A percentile compares a stretch with the other conserved stretches of the same genome.
Conservation (phyloP, 2,888 invertebrate genomes). For the Pyrochroa serraticornis region DNA sequence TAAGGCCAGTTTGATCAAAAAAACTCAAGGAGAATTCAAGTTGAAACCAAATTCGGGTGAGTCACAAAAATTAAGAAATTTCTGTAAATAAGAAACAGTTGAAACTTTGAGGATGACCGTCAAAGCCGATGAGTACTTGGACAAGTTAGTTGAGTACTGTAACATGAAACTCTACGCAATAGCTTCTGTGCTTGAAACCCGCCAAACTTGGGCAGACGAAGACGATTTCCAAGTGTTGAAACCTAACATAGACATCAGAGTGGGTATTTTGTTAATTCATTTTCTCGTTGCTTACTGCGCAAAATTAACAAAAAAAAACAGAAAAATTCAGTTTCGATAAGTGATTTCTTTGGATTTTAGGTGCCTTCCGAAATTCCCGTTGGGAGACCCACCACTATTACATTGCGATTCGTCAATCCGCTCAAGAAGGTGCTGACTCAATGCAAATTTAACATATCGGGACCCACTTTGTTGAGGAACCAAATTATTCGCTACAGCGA, state of each 20-base stretch:
- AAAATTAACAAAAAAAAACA: not conserved
- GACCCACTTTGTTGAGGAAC: conserved; percentile 69
- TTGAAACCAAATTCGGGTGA: conserved; percentile 70
- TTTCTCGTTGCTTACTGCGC: not conserved
- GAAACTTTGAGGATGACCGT: conserved; percentile 65
- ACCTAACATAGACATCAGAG: conserved; percentile 73
- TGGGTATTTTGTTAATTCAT: conserved; percentile 47
- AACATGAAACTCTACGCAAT: conserved; percentile 80
- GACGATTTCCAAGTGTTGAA: conserved; percentile 82
- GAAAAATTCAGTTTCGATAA: not conserved
- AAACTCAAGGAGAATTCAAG: conserved; percentile 68
- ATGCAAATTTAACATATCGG: conserved; percentile 74
- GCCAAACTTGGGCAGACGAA: conserved; percentile 82
- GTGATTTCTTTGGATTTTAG: conserved; percentile 53
- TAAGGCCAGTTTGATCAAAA: conserved; percentile 72
- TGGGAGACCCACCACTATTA: conserved; percentile 62
- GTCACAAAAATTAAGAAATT: conserved; percentile 1
- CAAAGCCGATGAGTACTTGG: conserved; percentile 72
- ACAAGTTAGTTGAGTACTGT: conserved; percentile 80
- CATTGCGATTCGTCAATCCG: conserved; percentile 73
- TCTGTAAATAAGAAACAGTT: conserved; percentile 6
- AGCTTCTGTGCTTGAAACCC: conserved; percentile 80
- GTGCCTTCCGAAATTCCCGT: conserved; percentile 67
- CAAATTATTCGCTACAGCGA: conserved; percentile 64
- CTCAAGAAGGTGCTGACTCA: conserved; percentile 67